phyloP scores from a whole-genome alignment of 2,113 vertebrate species.

The Oryzias curvinotus region DNA sequence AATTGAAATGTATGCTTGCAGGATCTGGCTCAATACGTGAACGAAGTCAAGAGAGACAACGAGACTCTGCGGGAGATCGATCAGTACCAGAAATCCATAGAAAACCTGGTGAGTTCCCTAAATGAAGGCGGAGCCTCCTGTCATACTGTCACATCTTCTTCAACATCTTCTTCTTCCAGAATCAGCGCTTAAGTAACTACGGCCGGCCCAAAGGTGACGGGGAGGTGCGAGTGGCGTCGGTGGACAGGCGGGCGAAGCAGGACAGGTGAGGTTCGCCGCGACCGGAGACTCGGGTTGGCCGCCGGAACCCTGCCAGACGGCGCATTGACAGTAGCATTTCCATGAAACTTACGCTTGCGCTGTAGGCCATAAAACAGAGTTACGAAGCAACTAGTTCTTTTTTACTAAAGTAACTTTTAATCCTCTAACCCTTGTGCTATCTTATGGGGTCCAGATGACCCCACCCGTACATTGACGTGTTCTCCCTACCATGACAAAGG shows the following conservation, averaged over 20 bases:
- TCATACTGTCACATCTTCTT: background rate
- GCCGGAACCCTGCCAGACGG: too few species aligned
- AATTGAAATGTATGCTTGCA: conserved; percentile 53
- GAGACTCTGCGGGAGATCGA: conserved; percentile 94
- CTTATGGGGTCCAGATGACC: too few species aligned
- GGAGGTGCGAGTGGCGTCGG: conserved; percentile 88
- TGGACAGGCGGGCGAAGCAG: conserved; percentile 95
- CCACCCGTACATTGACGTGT: too few species aligned
- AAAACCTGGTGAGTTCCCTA: conserved; percentile 85
- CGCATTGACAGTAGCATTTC: too few species aligned
- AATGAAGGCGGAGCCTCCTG: background rate
- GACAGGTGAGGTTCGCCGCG: conserved; percentile 84
- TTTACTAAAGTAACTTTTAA: too few species aligned
- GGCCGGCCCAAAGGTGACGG: conserved; percentile 96
- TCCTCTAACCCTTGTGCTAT: too few species aligned
- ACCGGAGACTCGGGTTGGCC: background rate
- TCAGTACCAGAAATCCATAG: conserved; percentile 96
- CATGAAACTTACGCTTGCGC: too few species aligned
- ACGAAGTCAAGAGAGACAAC: conserved; percentile 98
- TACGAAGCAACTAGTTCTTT: too few species aligned
- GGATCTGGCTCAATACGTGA: conserved; percentile 98
- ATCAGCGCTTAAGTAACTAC: conserved; percentile 87
- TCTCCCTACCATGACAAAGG: too few species aligned
- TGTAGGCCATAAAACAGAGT: too few species aligned
- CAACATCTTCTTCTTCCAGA: conserved; percentile 71